A percentile compares a stretch with the other conserved stretches of the same genome.
These are phyloP conservation scores for Salpingus planirostris DNA, from an alignment of 2,888 invertebrate species.

Conservation along the genomic window DNA sequence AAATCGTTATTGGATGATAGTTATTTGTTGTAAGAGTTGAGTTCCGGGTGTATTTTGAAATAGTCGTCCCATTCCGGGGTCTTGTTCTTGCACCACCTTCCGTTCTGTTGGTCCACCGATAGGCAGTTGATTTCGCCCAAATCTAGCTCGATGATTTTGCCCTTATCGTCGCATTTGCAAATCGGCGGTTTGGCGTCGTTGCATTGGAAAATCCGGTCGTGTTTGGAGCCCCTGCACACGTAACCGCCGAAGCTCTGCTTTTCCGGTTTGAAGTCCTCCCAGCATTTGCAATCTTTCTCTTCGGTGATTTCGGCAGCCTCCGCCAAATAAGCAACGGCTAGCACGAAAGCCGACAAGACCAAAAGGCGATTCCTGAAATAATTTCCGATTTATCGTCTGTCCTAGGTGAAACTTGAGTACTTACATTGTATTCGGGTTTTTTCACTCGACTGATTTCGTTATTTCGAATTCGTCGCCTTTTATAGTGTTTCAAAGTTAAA, in stretches of 20 bases:
- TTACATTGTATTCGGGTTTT: no score
- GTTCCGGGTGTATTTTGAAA: constrained; percentile 2
- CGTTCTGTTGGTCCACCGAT: constrained; percentile 1
- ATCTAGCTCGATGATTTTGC: constrained; percentile 8
- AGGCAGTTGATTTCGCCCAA: constrained; percentile 12
- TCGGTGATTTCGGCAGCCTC: constrained; percentile 7
- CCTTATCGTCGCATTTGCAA: constrained; percentile 9
- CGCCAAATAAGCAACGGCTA: not conserved
- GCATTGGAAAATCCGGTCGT: constrained; percentile 22
- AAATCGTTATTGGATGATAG: no score
- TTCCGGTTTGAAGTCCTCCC: constrained; percentile 25
- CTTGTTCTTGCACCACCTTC: constrained; percentile 13
- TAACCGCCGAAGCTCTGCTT: constrained; percentile 9
- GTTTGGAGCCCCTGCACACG: constrained; percentile 21
- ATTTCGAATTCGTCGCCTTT: no score
- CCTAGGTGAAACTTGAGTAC: no score
- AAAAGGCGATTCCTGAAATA: not conserved
- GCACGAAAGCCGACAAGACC: not conserved
- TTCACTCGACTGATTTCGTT: no score
- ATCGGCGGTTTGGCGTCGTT: constrained; percentile 24
- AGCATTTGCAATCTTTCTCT: constrained; percentile 23
- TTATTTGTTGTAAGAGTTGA: no score
- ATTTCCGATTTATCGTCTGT: no score
- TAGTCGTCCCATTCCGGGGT: constrained; percentile 1
- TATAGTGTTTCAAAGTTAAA: no score